These are phyloP conservation scores for Lutjanus argentimaculatus DNA, from an alignment of 2,797 vertebrate genomes.

Conservation along the genomic window DNA sequence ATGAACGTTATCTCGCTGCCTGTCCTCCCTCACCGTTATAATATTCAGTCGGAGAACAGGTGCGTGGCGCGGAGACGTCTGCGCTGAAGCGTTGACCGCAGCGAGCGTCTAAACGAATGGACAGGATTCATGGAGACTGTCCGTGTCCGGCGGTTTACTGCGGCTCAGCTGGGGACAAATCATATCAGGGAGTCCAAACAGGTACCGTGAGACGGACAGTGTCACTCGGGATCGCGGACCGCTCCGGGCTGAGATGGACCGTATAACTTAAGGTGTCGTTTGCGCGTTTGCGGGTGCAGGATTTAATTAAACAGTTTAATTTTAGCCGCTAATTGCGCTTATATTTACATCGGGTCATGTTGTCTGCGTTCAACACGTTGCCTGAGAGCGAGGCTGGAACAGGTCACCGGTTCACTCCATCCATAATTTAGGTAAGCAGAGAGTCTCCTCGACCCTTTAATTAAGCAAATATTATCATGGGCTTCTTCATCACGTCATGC, in stretches of 20 bases:
- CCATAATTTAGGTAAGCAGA: slow-evolving; percentile 79
- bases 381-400: slow-evolving; percentile 64
- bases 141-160: slow-evolving; percentile 36
- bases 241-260: slow-evolving; percentile 56
- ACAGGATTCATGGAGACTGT: slow-evolving; percentile 13
- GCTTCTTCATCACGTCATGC: not conserved
- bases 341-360: slow-evolving; percentile 38
- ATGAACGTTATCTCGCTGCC: slow-evolving; percentile 45
- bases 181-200: slow-evolving; percentile 53
- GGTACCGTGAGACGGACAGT: slow-evolving; percentile 62
- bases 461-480: not conserved
- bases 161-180: slow-evolving; percentile 38
- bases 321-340: not conserved
- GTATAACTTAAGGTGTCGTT: slow-evolving; percentile 49
- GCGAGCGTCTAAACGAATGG: not conserved
- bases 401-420: slow-evolving; percentile 74
- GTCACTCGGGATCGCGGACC: slow-evolving; percentile 50
- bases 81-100: not conserved
- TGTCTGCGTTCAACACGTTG: slow-evolving; percentile 85
- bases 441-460: slow-evolving; percentile 25
- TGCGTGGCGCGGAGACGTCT: slow-evolving; percentile 29
- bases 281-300: slow-evolving; percentile 8
- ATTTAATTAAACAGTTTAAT: slow-evolving; percentile 7
- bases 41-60: slow-evolving; percentile 62
- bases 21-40: slow-evolving; percentile 47